Percentiles rank a stretch among this genome's conserved stretches.
Conservation (phyloP, 1,140 invertebrate genomes). For the Hycleus phaleratus region DNA sequence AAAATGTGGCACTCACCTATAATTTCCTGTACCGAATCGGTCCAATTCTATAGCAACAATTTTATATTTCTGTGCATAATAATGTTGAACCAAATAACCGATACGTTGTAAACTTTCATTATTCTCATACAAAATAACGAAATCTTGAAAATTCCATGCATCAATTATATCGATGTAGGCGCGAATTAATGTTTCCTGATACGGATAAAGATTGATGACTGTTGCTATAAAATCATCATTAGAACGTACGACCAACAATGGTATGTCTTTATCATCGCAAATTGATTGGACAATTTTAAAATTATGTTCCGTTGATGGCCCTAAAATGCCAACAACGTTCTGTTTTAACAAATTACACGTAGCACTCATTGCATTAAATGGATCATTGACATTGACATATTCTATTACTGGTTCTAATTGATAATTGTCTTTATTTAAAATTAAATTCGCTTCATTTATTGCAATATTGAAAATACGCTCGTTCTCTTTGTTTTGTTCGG, state of each 20-base stretch:
- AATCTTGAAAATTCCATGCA: constrained; percentile 69
- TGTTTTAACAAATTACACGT: constrained; percentile 7
- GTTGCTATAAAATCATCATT: constrained; percentile 52
- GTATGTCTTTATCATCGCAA: constrained; percentile 78
- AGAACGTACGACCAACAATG: constrained; percentile 69
- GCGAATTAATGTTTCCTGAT: constrained; percentile 49
- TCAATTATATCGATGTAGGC: constrained; percentile 64
- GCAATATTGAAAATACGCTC: too few relatives aligned
- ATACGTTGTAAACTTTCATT: constrained; percentile 66
- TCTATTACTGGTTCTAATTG: background rate
- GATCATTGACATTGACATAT: background rate
- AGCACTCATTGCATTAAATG: constrained; percentile 2
- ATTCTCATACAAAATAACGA: constrained; percentile 77
- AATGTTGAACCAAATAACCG: constrained; percentile 65
- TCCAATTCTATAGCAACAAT: constrained; percentile 54
- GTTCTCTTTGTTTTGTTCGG: too few relatives aligned
- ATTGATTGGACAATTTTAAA: constrained; percentile 76
- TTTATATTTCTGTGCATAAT: constrained; percentile 47
- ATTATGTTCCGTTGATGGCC: constrained; percentile 57
- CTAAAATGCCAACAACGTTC: constrained; percentile 71
- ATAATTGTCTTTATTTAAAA: too few relatives aligned
- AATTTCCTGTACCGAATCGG: constrained; percentile 45
- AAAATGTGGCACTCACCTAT: constrained; percentile 22
- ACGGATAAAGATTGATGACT: constrained; percentile 6
- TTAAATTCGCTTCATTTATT: too few relatives aligned